Percentiles rank a stretch among this genome's conserved stretches.
phyloP scores from a whole-genome alignment of 2,797 vertebrate species.

The Knipowitschia caucasica region DNA sequence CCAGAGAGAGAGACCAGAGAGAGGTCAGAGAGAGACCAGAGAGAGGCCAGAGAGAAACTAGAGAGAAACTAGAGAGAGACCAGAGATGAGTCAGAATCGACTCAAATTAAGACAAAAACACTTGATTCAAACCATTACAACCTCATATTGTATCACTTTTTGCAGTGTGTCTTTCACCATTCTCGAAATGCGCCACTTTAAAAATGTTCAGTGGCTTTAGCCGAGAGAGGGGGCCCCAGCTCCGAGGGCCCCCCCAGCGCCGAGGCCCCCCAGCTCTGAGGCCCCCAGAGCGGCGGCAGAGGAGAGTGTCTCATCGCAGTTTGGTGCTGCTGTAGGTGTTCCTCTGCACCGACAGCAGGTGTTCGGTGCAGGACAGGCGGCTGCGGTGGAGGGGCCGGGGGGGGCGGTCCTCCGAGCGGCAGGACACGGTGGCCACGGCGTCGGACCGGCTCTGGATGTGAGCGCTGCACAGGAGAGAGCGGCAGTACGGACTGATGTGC shows the following conservation, averaged over 20 bases:
- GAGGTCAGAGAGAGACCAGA: no score
- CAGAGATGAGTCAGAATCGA: no score
- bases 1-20: no score
- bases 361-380: slow-evolving; percentile 88
- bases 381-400: slow-evolving; percentile 91
- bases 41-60: no score
- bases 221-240: no score
- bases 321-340: slow-evolving; percentile 95
- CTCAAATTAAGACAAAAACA: no score
- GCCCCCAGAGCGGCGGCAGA: slow-evolving; percentile 46
- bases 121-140: no score
- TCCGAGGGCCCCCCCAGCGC: no score
- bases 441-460: slow-evolving; percentile 97
- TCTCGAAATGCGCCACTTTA: slow-evolving; percentile 50
- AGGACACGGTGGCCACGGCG: slow-evolving; percentile 89
- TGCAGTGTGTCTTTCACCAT: slow-evolving; percentile 57
- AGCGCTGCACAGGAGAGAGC: slow-evolving; percentile 86
- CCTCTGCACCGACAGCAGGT: slow-evolving; percentile 91
- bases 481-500: slow-evolving; percentile 85
- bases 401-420: slow-evolving; percentile 84
- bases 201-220: slow-evolving; percentile 43
- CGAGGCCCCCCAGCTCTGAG: no score
- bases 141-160: slow-evolving; percentile 58
- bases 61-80: no score
- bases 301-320: slow-evolving; percentile 84